phyloP scores from a whole-genome alignment of 2,888 invertebrate genomes.

The Epicampocera succincta region DNA sequence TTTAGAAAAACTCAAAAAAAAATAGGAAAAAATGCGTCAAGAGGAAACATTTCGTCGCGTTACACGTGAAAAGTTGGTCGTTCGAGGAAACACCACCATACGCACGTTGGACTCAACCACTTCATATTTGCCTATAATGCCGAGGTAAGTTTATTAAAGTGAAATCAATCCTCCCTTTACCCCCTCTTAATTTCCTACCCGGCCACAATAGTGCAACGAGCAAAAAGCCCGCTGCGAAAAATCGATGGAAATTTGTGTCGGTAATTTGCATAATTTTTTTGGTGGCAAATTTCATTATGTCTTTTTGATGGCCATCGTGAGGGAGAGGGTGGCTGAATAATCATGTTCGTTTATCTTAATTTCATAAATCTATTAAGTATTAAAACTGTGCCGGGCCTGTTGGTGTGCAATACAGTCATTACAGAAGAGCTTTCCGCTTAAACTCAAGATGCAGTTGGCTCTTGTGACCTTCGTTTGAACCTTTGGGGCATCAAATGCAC shows the following conservation, averaged over 20 bases:
- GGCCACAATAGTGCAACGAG: neutral
- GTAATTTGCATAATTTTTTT: conserved; percentile 2
- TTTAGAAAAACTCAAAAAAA: conserved; percentile 64
- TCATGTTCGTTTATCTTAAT: conserved; percentile 12
- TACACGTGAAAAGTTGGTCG: conserved; percentile 81
- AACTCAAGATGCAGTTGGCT: neutral
- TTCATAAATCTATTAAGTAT: neutral
- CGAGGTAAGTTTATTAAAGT: conserved; percentile 74
- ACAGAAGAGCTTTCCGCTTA: neutral
- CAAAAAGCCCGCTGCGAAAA: conserved; percentile 52
- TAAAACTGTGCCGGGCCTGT: conserved; percentile 17
- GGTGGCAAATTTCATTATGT: conserved; percentile 40
- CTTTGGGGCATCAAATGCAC: conserved; percentile 8
- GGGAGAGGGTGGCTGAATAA: neutral
- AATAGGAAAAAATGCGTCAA: conserved; percentile 76
- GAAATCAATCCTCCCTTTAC: neutral
- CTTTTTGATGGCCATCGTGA: conserved; percentile 39
- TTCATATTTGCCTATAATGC: conserved; percentile 80
- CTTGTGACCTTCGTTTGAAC: conserved; percentile 15
- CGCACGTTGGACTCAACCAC: conserved; percentile 81
- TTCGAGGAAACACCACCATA: conserved; percentile 81
- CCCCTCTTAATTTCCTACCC: neutral
- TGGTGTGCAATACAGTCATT: neutral
- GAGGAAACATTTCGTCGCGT: conserved; percentile 81
- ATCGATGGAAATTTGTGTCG: conserved; percentile 55